Evolutionary conservation across 1,140 invertebrate species (phyloP), one percentile per base, ranked within the genome.

Genomic region (Drosophila triauraria): DNA sequence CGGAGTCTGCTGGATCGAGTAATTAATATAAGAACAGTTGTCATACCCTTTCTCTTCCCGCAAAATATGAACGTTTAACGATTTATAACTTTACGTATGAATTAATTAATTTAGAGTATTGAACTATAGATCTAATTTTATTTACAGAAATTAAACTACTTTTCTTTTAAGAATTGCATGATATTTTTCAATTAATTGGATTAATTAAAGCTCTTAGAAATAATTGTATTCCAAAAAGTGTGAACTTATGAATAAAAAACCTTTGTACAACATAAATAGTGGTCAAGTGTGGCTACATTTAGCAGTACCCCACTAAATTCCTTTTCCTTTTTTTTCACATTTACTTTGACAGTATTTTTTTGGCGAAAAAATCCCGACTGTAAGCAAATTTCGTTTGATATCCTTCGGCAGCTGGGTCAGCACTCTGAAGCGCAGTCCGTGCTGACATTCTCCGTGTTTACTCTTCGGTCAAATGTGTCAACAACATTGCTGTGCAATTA

Each of bases 401-500:
- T 75, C 54, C 69, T 46, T 44, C 67, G 62, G 69, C 54, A 50
- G 69, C 61, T 48, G 43, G 70, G 51, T 79, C 70, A 83, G 80
- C 75, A 79, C 51, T 80, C 54, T 48, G 43, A 43, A 42, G 46
- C 23, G 40, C 30, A 61, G 62, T 77, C 63, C 61, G 50, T 63
- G 67, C 72, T 84, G 77, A 72, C 72, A 23, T 23, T 30, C 44
- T 64, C 69, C 77, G 58, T 79, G 64, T 79, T 69, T 76, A 60
- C 60, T 43, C 44, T 40, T 27, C 44, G 48, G 43, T 56, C 46
- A 76, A 80, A 81, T 68, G 78, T 71, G 82, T 86, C 78, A 82
- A 79, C 75, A 82, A 72, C 72, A 68, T 65, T 47, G 74, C 65
- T 57, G 48, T 50, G 60, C 79, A 86, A 82, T 86, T 86, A 86